Conservation (phyloP, 2,113 vertebrate species). For the Chaetura pelagica region DNA sequence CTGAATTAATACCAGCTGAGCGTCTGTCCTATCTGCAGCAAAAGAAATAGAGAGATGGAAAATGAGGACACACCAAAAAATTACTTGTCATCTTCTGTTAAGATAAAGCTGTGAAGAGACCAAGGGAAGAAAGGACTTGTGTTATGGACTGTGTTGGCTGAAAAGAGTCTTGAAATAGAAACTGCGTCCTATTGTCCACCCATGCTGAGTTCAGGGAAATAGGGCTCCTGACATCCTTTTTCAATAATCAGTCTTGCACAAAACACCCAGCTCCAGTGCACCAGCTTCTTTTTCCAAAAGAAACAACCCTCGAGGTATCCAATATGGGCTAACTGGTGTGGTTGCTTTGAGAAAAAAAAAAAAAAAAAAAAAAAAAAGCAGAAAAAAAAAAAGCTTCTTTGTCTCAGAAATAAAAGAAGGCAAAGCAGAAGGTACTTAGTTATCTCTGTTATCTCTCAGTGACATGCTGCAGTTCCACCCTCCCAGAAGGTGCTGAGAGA, state of each 20-base stretch:
- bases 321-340: neutral
- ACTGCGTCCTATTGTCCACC: neutral
- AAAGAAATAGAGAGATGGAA: constrained; percentile 22
- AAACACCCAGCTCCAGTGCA: neutral
- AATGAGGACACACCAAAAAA: constrained; percentile 47
- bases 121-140: constrained; percentile 1
- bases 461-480: neutral
- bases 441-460: neutral
- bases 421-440: neutral
- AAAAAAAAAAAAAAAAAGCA: neutral
- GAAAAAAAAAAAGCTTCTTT: neutral
- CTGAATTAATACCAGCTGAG: neutral
- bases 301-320: neutral
- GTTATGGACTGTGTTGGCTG: constrained; percentile 5
- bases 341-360: neutral
- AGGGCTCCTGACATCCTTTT: constrained; percentile 1
- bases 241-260: constrained; percentile 9
- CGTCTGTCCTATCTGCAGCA: neutral
- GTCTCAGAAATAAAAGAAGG: neutral
- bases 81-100: constrained; percentile 40
- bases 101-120: constrained; percentile 6
- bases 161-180: constrained; percentile 55
- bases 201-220: constrained; percentile 26
- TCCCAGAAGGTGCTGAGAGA: neutral
- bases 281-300: neutral